These are phyloP conservation scores for Hanleya hanleyi DNA, from an alignment of 2,888 invertebrate species.

Conservation along the genomic window DNA sequence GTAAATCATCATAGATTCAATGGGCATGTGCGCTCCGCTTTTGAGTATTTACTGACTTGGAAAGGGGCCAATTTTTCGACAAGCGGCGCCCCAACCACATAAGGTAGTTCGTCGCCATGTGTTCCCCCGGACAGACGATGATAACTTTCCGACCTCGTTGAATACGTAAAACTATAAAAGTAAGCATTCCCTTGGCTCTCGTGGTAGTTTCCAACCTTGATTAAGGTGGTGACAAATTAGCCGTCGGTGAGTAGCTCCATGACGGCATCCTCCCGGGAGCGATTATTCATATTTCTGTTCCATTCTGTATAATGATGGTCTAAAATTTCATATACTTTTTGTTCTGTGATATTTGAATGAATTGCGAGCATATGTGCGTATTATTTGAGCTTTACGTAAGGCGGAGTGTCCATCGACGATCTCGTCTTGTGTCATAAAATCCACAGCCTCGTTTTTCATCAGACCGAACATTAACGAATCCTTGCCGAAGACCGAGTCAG, in stretches of 20 bases:
- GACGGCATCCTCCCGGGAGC: conserved; percentile 87
- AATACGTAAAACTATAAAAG: conserved; percentile 77
- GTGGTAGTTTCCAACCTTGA: conserved; percentile 90
- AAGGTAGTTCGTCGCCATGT: conserved; percentile 42
- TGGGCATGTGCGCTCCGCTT: conserved; percentile 37
- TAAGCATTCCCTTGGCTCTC: conserved; percentile 75
- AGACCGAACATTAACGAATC: conserved; percentile 38
- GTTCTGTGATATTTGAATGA: conserved; percentile 92
- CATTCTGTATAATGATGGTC: conserved; percentile 97
- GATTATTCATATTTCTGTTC: conserved; percentile 79
- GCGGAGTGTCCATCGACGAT: conserved; percentile 94
- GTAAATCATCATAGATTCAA: conserved; percentile 43
- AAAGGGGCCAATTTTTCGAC: conserved; percentile 43
- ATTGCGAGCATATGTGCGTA: conserved; percentile 88
- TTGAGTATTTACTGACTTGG: conserved; percentile 18
- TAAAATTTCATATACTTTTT: conserved; percentile 92
- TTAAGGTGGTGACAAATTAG: conserved; percentile 86
- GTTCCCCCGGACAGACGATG: conserved; percentile 73
- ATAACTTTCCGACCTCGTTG: conserved; percentile 90
- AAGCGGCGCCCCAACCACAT: conserved; percentile 46
- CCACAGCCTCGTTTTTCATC: conserved; percentile 80
- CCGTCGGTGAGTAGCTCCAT: conserved; percentile 88
- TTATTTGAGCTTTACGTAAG: conserved; percentile 88
- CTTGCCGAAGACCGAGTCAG: conserved; percentile 28
- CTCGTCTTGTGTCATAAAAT: conserved; percentile 85